These are phyloP conservation scores for Streptopelia turtur DNA, from an alignment of 2,797 vertebrate genomes.

Conservation along the genomic window DNA sequence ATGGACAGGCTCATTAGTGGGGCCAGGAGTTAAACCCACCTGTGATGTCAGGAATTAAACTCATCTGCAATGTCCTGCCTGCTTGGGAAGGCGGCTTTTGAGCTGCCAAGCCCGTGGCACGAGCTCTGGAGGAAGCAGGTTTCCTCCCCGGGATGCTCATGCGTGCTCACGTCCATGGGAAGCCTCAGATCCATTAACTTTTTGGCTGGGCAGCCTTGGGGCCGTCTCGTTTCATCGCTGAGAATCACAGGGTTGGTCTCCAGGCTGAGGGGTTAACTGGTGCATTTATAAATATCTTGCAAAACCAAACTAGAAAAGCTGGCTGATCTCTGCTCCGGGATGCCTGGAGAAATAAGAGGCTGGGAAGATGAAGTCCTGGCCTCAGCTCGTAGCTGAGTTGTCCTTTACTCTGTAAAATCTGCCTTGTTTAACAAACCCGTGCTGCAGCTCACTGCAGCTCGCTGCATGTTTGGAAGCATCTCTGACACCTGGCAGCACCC, in stretches of 20 bases:
- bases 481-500: neutral
- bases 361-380: neutral
- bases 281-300: neutral
- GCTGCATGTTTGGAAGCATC: neutral
- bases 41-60: too few species aligned
- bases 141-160: neutral
- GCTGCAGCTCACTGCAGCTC: neutral
- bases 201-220: neutral
- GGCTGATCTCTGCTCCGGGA: neutral
- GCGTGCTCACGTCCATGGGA: neutral
- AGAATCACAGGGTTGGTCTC: neutral
- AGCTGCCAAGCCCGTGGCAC: neutral
- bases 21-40: neutral
- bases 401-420: neutral
- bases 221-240: neutral
- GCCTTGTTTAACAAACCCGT: neutral
- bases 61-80: neutral
- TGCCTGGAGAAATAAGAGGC: neutral
- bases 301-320: neutral
- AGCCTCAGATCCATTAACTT: neutral
- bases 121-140: neutral
- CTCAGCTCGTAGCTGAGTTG: neutral
- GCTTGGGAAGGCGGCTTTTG: neutral
- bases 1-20: accelerated
- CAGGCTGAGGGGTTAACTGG: neutral